Evolutionary conservation across 2,797 vertebrate species (phyloP), one percentile per base, ranked within the genome.

Genomic region (Acanthurus lineatus): DNA sequence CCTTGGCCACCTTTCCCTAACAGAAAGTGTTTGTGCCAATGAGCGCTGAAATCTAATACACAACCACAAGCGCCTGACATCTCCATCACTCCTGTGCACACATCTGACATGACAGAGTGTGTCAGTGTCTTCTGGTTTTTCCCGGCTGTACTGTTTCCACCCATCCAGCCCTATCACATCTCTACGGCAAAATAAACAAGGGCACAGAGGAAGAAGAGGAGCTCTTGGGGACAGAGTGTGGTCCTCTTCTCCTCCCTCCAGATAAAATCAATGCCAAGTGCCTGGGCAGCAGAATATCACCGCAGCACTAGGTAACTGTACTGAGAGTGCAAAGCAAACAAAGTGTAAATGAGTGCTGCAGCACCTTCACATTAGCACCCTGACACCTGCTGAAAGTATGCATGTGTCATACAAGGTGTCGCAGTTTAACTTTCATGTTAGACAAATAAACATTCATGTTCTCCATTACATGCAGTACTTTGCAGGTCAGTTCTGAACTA

Each of bases 181-280:
- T 74, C 61, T 28, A 17, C 16, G 60, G 56, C 32, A 61, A 83
- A 75, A 84, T 25, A 79, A 89, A 83, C 73, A 79, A 60, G 44
- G 61, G 28, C 69, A 65, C 11, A 59, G 45, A 60, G 51, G 53
- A 78, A 60, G 47, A 77, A 32, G 28, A 47, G 3, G 54, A 49
- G 75, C 68, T 80, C 44, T 51, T 80, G 61, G 52, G 45, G 79
- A 70, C 73, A 79, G 75, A 87, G 73, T 35, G 40, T 25, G 9
- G 81, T 80, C 83, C 44, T 22, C 59, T 51, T 64, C 56, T 28
- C 40, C 40, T 76, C 45, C 65, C 72, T 59, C 42, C 38, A 75
- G 52, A 78, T 67, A 73, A 87, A 89, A 92, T 89, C 83, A 87
- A 91, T 88, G 64, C 66, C 68, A 75, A 91, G 49, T 74, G 83